phyloP scores from a whole-genome alignment of 2,113 vertebrate genomes.

The Brienomyrus longianalis region DNA sequence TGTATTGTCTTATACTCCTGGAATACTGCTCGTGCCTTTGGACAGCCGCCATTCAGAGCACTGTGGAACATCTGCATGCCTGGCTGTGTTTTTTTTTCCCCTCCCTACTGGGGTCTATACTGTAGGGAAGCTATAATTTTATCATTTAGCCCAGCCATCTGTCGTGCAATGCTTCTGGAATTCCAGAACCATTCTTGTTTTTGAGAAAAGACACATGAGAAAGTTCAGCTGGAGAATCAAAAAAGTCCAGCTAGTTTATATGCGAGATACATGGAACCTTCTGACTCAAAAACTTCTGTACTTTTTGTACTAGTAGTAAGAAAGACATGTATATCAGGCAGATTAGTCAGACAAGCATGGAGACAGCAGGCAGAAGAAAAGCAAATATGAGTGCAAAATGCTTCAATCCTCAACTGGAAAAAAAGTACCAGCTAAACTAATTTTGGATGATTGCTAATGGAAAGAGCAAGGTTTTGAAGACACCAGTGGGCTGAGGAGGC shows the following conservation, averaged over 20 bases:
- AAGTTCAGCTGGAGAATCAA: constrained; percentile 12
- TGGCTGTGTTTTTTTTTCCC: neutral
- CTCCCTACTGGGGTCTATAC: neutral
- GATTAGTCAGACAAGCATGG: neutral
- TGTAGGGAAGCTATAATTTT: neutral
- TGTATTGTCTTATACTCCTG: neutral
- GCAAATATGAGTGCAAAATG: neutral
- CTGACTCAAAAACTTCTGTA: neutral
- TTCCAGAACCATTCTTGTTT: constrained; percentile 23
- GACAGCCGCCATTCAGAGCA: neutral
- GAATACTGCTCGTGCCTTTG: constrained; percentile 3
- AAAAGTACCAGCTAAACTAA: neutral
- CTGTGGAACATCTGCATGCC: neutral
- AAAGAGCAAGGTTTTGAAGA: neutral
- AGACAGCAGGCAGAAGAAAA: neutral
- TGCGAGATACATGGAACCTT: neutral
- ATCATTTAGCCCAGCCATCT: constrained; percentile 19
- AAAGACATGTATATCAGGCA: neutral
- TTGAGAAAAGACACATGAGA: constrained; percentile 1
- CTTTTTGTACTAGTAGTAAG: neutral
- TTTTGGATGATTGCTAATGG: neutral
- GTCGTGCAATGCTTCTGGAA: constrained; percentile 26
- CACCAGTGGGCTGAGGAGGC: neutral
- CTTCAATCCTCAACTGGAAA: neutral
- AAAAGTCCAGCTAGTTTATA: neutral